Evolutionary conservation across 1,140 invertebrate genomes (phyloP), one percentile per base, ranked within the genome.

Genomic region (Portunus trituberculatus): DNA sequence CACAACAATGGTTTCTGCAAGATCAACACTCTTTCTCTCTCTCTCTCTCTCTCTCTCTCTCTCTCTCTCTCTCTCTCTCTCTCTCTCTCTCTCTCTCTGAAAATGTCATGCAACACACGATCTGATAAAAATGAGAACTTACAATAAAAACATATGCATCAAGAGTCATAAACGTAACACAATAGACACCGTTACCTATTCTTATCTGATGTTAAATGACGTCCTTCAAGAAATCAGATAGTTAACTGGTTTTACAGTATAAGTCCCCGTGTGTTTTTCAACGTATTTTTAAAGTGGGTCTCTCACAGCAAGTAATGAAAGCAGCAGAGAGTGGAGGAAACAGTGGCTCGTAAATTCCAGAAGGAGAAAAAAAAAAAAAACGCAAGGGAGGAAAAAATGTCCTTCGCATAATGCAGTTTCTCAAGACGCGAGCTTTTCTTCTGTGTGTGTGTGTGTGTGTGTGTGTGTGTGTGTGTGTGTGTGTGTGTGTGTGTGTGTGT

Each of bases 391-490:
- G n/a, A 76, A 76, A 76, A 76, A 76, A 1, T 25, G 67, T 76
- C 67, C 67, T 76, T 76, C 67, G 67, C 20, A 76, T 76, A 76
- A 76, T 76, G 67, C 25, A n/a, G 67, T 76, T 76, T 76, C 67
- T 76, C 67, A 76, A 76, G 67, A 76, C 67, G 8, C 25, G 67
- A n/a, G 67, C 25, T 0, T 76, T 25, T 76, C 12, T 76, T 3
- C 0, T n/a, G 67, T 59, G 67, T 76, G 67, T 76, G 67, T 76
- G 67, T 76, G 67, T 76, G 67, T 76, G 67, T 76, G 67, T 76
- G 67, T 76, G 67, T 76, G 67, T 76, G 67, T 76, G 67, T 76
- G 67, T 76, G 67, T 76, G 67, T 76, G 67, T 76, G 67, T 76
- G 67, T 76, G 67, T 76, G 67, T 76, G n/a, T 59, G 52, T 59